Evolutionary conservation across 2,113 vertebrate species (phyloP), one percentile per base, ranked within the genome.

Genomic region (Leptodactylus fuscus): DNA sequence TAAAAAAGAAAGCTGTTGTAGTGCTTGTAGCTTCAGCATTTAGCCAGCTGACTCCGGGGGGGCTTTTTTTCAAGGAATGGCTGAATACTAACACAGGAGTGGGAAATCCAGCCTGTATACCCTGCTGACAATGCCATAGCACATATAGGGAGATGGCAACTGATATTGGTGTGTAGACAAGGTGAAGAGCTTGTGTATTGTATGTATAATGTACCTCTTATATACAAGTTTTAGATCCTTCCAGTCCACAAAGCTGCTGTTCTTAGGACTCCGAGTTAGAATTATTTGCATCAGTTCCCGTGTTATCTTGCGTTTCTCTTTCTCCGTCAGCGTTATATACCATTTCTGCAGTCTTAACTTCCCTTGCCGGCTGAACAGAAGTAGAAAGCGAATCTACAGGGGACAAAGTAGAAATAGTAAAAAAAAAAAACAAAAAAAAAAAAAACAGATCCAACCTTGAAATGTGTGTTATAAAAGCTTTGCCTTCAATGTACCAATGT

Each of bases 351-450:
- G 95, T 86, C 98, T 95, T 87, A 99, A 92, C 88, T 96, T 99
- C 86, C 98, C 98, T 93, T 99, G 98, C 81, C 97, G 96, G 91
- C 98, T 99, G 95, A 99, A 99, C 87, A 99, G 96, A 92, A 99
- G 90, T 88, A 99, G 95, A 91, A 98, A 99, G 90, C 94, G 97
- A 92, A 99, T 98, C 98, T 99, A 53, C 71, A 90, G 85, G 4
- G 90, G 90, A 89, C 83, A 90, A 65, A 32, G 75, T 11, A 36
- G 15, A 16, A 69, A 32, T 2, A 29, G 11, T 32, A 58, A 27
- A n/a, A n/a, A n/a, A n/a, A n/a, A n/a, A n/a, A n/a, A n/a, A n/a
- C n/a, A n/a, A n/a, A n/a, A n/a, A 53, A 24, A 20, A 24, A 1
- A 38, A 67, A 67, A 67, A 3, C 70, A 46, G 1, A 48, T 0